Base-by-base conservation (phyloP, 1,140 invertebrate species). In the Hylyphantes graminicola region DNA sequence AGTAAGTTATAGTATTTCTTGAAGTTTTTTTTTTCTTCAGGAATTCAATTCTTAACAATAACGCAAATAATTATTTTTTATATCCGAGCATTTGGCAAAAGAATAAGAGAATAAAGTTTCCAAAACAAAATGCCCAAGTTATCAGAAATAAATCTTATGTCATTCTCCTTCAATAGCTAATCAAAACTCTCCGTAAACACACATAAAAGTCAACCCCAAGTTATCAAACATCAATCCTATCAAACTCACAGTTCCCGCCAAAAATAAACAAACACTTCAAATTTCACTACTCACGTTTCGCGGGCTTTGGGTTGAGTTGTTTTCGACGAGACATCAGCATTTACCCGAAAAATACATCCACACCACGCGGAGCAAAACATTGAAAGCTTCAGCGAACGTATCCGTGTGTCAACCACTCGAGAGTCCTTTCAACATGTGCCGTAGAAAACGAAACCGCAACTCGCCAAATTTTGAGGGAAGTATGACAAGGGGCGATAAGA, bases 301-400 rank as follows among this genome's bases (percentile, higher is more conserved):
- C 51, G n/a, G 77, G 77, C 67, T 80, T 80, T 15, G 77, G 77
- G 55, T 80, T 80, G 51, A 67, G 19, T 70, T 80, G 77, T 80
- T 80, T 80, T 70, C 77, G 68, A 64, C 77, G 77, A 64, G 77
- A 80, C 77, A 80, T 80, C 65, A 50, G 67, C 68, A 59, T 67
- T 48, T 61, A 67, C 64, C 67, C 57, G 53, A 19, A 12, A 19
- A 57, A 68, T 19, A 19, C 54, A 80, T 80, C 65, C 64, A 80
- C 77, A 50, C 50, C 50, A 80, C 61, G 57, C 50, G 13, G 54
- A 70, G 61, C 15, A 70, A 19, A 17, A 12, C 77, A 70, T 68
- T 50, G 67, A 50, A 70, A 80, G 77, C 54, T 19, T 54, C 61
- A 70, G 51, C 64, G 21, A 54, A 21, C 54, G 77, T 80, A 80